phyloP scores from a whole-genome alignment of 2,797 vertebrate genomes.

The Falco naumanni region DNA sequence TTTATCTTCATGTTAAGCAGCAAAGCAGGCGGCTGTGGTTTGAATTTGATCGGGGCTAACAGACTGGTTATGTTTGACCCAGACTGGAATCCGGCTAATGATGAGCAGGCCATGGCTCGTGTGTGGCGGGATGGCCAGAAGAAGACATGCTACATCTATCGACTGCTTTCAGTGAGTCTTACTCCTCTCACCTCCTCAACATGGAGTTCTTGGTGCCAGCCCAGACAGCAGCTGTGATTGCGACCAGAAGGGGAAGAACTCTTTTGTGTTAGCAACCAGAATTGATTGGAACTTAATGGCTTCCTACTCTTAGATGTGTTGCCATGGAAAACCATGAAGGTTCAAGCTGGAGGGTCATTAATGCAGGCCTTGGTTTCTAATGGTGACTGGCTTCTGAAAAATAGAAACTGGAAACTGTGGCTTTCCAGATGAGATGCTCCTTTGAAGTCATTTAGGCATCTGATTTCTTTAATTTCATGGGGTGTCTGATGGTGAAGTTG shows the following conservation, averaged over 20 bases:
- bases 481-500: not conserved
- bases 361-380: not conserved
- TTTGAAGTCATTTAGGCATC: slow-evolving; percentile 33
- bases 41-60: slow-evolving; percentile 97
- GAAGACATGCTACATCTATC: slow-evolving; percentile 96
- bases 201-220: not conserved
- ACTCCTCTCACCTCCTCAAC: not conserved
- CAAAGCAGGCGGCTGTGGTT: slow-evolving; percentile 95
- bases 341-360: slow-evolving; percentile 4
- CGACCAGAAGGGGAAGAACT: not conserved
- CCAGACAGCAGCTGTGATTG: not conserved
- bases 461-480: not conserved
- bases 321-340: not conserved
- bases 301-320: not conserved
- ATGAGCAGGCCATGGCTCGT: slow-evolving; percentile 97
- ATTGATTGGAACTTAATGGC: not conserved
- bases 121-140: slow-evolving; percentile 97
- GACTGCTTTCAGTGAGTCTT: slow-evolving; percentile 89
- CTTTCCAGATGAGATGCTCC: slow-evolving; percentile 22
- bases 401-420: not conserved
- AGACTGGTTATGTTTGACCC: slow-evolving; percentile 98
- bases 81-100: slow-evolving; percentile 98
- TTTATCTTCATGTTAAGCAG: slow-evolving; percentile 99
- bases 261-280: not conserved
- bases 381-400: slow-evolving; percentile 7